Evolutionary conservation across 35 echinoderm and acorn worm species (phyloP), one percentile per base, ranked within the genome.

Genomic region (Ophioderma brevispina): DNA sequence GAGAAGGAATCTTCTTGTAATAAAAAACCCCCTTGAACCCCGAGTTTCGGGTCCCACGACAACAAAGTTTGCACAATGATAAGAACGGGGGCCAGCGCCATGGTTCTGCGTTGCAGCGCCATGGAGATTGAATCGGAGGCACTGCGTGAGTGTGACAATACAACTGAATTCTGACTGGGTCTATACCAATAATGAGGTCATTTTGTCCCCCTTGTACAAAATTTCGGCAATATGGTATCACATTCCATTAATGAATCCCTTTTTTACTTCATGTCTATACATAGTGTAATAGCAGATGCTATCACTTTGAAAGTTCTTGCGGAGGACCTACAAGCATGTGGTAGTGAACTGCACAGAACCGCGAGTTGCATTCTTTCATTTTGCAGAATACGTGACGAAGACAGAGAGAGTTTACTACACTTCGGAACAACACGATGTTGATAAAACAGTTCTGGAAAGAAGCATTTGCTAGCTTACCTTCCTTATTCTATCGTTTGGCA

Each of bases 121-220:
- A n/a, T 4, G 13, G 32, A 13, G 17, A 80, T 80, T 36, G 34
- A 80, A 36, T 80, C 78, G 4, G 78, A 80, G 36, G 36, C 28
- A 36, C 17, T 80, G 28, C 11, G 36, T 35, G 78, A 35, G 36
- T 21, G 6, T 37, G 13, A 35, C 78, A 80, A 36, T n/a, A 3
- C 36, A 35, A 25, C 2, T 8, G 78, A 80, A 21, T 80, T 25
- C 1, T 80, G 32, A 80, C 38, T 4, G 13, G 36, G 78, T 80
- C 78, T 36, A 80, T 40, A 80, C 78, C 78, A 1, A 25, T 80
- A 13, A 32, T 5, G 78, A 35, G 3, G 78, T 80, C 36, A 80
- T 80, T 35, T 80, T 33, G 13, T 80, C 13, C 5, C 78, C 78
- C 33, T 25, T 80, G 78, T 80, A 80, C 78, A 80, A 80, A n/a